Conservation (phyloP, 1,140 invertebrate genomes). For the Callitettix versicolor region DNA sequence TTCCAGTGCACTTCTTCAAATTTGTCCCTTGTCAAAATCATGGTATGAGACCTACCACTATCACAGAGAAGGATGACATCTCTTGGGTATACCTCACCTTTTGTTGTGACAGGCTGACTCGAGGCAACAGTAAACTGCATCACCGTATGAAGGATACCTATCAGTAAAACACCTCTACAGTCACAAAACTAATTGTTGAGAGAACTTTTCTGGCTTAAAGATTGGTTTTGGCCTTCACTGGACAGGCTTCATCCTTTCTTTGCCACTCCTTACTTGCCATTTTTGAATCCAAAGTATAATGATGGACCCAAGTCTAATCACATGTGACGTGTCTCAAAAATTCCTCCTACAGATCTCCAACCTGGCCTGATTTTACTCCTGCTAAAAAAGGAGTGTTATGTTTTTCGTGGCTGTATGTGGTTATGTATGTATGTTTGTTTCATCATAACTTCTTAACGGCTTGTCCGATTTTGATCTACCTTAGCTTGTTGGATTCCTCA, state of each 20-base stretch:
- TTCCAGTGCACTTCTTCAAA: slow-evolving; percentile 27
- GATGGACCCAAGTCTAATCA: slow-evolving; percentile 34
- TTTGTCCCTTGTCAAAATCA: slow-evolving; percentile 8
- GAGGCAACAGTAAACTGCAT: slow-evolving; percentile 13
- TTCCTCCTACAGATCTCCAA: neutral
- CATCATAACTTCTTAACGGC: too few species aligned
- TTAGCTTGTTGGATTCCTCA: too few species aligned
- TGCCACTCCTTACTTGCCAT: slow-evolving; percentile 30
- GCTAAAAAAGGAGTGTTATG: too few species aligned
- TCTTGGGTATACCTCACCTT: slow-evolving; percentile 3
- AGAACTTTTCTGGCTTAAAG: slow-evolving; percentile 25
- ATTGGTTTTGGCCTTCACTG: slow-evolving; percentile 21
- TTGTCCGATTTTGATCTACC: too few species aligned
- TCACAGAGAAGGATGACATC: slow-evolving; percentile 18
- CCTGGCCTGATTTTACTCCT: neutral
- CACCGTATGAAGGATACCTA: slow-evolving; percentile 24
- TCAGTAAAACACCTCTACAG: slow-evolving; percentile 21
- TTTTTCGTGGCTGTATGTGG: too few species aligned
- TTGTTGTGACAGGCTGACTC: slow-evolving; percentile 11
- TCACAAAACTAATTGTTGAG: slow-evolving; percentile 28
- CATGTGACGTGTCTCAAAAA: slow-evolving; percentile 28
- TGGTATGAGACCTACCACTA: slow-evolving; percentile 16
- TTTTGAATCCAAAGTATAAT: slow-evolving; percentile 32
- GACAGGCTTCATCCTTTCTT: slow-evolving; percentile 13
- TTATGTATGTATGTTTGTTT: too few species aligned